Base-by-base conservation (phyloP, 2,113 vertebrate genomes). In the Labeo rohita region DNA sequence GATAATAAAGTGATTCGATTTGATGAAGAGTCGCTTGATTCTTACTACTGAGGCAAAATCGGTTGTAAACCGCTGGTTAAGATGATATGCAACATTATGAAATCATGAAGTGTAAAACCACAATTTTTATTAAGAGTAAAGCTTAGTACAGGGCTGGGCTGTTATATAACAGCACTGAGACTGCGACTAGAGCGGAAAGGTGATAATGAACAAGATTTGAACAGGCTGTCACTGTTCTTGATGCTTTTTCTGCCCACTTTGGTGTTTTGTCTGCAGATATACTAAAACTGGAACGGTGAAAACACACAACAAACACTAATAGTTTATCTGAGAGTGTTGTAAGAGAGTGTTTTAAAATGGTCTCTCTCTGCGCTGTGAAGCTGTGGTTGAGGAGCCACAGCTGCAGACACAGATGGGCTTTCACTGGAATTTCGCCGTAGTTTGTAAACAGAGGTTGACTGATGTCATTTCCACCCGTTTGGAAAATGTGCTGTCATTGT, bases 401-500 rank as follows among this genome's bases (percentile, higher is more conserved):
- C 87, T 87, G 88, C 88, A 87, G 82, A 90, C 76, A 85, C 90
- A 89, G 87, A 90, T 89, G 85, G 92, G 84, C 91, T 90, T 90
- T 92, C 90, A 91, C 88, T 93, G 90, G 88, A 92, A 90, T 89
- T 87, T 87, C 89, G 80, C 90, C 87, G 86, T 89, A 90, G 88
- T 84, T 91, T 90, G 89, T 90, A 90, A 94, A 92, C 54, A 85
- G 92, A 86, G 92, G 94, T 94, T 93, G 93, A 93, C 92, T 95
- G 93, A 95, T 94, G 95, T 95, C 93, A 95, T 93, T 92, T 93
- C 92, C 93, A 91, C 92, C 84, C 91, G 79, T 93, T 89, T 94
- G 94, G 94, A 95, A 95, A 95, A 94, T 93, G 92, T 95, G 93
- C 89, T 89, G 90, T 89, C 89, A 91, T 91, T 90, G 89, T 90